phyloP scores from a whole-genome alignment of 2,797 vertebrate genomes.

The Setipinna tenuifilis region DNA sequence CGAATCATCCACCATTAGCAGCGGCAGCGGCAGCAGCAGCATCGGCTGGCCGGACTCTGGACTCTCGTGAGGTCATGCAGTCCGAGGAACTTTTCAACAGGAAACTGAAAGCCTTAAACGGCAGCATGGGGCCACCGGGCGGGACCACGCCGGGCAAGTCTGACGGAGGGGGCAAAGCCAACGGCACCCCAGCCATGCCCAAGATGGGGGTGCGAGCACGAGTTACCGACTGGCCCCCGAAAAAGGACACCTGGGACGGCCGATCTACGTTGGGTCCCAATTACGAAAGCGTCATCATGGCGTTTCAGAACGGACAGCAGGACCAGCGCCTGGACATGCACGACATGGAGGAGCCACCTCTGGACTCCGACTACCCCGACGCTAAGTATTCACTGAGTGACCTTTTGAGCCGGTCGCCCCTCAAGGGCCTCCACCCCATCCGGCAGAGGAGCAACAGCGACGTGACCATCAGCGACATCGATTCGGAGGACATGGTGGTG shows the following conservation, averaged over 20 bases:
- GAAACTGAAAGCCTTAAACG: slow-evolving; percentile 91
- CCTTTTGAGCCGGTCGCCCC: slow-evolving; percentile 84
- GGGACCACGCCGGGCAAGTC: slow-evolving; percentile 77
- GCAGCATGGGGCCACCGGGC: slow-evolving; percentile 83
- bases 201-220: slow-evolving; percentile 97
- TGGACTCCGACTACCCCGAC: slow-evolving; percentile 83
- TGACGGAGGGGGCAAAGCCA: slow-evolving; percentile 83
- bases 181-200: slow-evolving; percentile 89
- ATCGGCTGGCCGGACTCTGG: slow-evolving; percentile 79
- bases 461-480: slow-evolving; percentile 97
- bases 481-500: slow-evolving; percentile 88
- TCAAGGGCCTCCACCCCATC: slow-evolving; percentile 90
- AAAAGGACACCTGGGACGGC: slow-evolving; percentile 89
- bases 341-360: slow-evolving; percentile 75
- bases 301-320: slow-evolving; percentile 86
- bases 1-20: slow-evolving; percentile 75
- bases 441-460: slow-evolving; percentile 96
- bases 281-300: slow-evolving; percentile 81
- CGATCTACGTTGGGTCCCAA: slow-evolving; percentile 70
- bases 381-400: slow-evolving; percentile 83
- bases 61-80: slow-evolving; percentile 87
- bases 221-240: slow-evolving; percentile 94
- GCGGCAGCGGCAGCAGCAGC: slow-evolving; percentile 71
- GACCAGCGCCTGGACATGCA: slow-evolving; percentile 74
- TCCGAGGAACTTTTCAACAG: slow-evolving; percentile 91